A percentile compares a stretch with the other conserved stretches of the same genome.
phyloP scores from a whole-genome alignment of 2,113 vertebrate genomes.

The Brevimyrus niger region DNA sequence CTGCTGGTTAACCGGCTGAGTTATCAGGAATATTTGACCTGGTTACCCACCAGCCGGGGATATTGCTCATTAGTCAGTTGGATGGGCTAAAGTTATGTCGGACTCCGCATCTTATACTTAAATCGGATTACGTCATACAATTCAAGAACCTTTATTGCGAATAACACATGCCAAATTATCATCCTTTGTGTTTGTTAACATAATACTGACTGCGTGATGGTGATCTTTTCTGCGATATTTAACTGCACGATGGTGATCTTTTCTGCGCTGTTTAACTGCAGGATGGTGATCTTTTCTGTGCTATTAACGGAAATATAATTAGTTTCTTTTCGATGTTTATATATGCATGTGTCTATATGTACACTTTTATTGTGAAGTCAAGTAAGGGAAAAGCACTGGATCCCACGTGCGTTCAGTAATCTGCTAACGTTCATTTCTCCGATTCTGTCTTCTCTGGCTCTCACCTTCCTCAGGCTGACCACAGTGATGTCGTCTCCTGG shows the following conservation, averaged over 20 bases:
- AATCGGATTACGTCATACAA: background rate
- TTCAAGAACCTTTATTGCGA: background rate
- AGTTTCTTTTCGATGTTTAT: background rate
- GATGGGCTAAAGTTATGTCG: background rate
- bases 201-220: background rate
- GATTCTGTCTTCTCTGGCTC: background rate
- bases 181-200: background rate
- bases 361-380: background rate
- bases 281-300: background rate
- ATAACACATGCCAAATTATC: background rate
- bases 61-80: background rate
- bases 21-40: background rate
- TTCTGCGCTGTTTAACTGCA: too few relatives aligned
- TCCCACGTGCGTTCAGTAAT: background rate
- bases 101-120: background rate
- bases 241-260: background rate
- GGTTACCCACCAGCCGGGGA: background rate
- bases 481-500: slow-evolving; percentile 48
- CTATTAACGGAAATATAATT: background rate
- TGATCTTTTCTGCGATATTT: background rate
- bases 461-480: slow-evolving; percentile 17
- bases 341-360: background rate
- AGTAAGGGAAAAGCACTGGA: background rate
- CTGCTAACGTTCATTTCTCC: background rate
- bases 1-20: background rate